Evolutionary conservation across 92 coral and sea anemone genomes (phyloP).

Genomic region (Zoanthus gigantus): DNA sequence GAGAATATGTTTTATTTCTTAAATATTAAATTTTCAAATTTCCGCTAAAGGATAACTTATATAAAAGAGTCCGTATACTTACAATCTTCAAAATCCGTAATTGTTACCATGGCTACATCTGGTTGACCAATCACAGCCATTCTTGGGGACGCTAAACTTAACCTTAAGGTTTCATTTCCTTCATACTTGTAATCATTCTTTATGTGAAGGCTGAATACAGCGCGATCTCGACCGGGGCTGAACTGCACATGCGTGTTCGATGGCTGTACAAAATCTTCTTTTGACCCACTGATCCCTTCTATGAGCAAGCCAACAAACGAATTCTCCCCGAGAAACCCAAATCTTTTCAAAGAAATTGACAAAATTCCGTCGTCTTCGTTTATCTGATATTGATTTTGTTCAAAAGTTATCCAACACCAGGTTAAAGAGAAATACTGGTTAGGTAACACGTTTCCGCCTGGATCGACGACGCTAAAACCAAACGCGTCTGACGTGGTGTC

Average conservation of each 20-base stretch:
- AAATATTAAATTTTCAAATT: no score
- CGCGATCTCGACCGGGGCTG: slow-evolving; percentile 85
- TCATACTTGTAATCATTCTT: slow-evolving; percentile 81
- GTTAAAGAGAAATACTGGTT: slow-evolving; percentile 82
- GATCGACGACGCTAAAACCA: slow-evolving; percentile 79
- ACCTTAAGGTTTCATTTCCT: slow-evolving; percentile 68
- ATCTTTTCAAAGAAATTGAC: slow-evolving; percentile 63
- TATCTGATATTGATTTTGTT: slow-evolving; percentile 59
- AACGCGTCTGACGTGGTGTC: slow-evolving; percentile 92
- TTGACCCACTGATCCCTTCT: slow-evolving; percentile 72
- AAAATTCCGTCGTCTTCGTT: slow-evolving; percentile 80
- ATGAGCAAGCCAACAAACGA: slow-evolving; percentile 81
- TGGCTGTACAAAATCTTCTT: slow-evolving; percentile 73
- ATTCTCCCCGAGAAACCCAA: slow-evolving; percentile 88
- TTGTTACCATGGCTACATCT: slow-evolving; percentile 67
- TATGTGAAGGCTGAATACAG: slow-evolving; percentile 78
- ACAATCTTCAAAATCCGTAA: slow-evolving; percentile 93
- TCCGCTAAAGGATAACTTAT: not conserved
- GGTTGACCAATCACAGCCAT: slow-evolving; percentile 81
- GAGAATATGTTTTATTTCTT: no score
- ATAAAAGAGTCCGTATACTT: slow-evolving; percentile 30
- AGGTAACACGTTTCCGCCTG: slow-evolving; percentile 80
- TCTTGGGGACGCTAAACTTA: slow-evolving; percentile 77
- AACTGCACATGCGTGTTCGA: slow-evolving; percentile 93
- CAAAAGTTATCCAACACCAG: slow-evolving; percentile 92